Evolutionary conservation across 1,140 invertebrate genomes (phyloP).

Genomic region (Drosophila sproati): DNA sequence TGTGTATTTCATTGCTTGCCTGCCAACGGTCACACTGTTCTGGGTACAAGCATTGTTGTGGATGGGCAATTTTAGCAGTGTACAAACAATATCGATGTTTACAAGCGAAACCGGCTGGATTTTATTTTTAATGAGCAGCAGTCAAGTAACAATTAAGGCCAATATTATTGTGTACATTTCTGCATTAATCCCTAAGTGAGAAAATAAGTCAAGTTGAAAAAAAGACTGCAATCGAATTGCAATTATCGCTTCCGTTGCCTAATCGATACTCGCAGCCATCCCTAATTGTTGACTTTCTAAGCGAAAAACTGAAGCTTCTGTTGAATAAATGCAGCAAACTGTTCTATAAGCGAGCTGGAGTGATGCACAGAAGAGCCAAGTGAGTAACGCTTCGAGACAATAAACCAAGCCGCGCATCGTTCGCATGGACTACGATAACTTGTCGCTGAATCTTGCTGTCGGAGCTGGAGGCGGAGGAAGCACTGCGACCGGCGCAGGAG

Average conservation of each 20-base stretch:
- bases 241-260: slow-evolving; percentile 4
- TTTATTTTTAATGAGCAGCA: not conserved
- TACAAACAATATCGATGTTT: slow-evolving; percentile 12
- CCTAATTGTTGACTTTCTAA: slow-evolving; percentile 74
- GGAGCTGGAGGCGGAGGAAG: slow-evolving; percentile 45
- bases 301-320: slow-evolving; percentile 53
- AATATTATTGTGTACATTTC: not conserved
- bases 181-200: not conserved
- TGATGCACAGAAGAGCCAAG: not conserved
- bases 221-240: not conserved
- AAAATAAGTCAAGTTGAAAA: not conserved
- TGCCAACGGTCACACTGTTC: slow-evolving; percentile 27
- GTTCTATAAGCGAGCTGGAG: slow-evolving; percentile 31
- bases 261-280: slow-evolving; percentile 36
- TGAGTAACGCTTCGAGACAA: slow-evolving; percentile 6
- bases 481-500: slow-evolving; percentile 46
- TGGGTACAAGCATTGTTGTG: slow-evolving; percentile 45
- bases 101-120: not conserved
- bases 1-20: not conserved
- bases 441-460: slow-evolving; percentile 33
- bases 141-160: not conserved
- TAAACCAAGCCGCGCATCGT: not conserved
- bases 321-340: slow-evolving; percentile 1
- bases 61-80: not conserved
- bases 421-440: slow-evolving; percentile 69